Conservation (phyloP, 2,113 vertebrate species). For the Tautogolabrus adspersus region DNA sequence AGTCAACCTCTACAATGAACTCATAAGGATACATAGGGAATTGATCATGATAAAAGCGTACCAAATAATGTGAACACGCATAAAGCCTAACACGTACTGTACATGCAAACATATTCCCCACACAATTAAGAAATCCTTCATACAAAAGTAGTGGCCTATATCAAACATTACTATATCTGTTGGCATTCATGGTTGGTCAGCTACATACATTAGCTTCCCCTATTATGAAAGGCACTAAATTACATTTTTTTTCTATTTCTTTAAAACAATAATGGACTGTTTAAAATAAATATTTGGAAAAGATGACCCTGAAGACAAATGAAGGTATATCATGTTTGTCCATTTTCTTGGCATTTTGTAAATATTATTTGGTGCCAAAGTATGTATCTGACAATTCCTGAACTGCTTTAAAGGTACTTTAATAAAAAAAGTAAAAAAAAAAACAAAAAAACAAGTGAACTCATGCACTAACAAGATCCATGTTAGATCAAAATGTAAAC, state of each 20-base stretch:
- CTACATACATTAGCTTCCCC: neutral
- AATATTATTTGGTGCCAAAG: neutral
- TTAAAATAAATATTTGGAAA: neutral
- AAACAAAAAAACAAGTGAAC: conserved; percentile 3
- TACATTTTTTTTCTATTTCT: neutral
- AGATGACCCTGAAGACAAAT: neutral
- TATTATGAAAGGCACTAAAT: neutral
- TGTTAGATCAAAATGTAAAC: conserved; percentile 41
- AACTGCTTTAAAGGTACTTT: conserved; percentile 1
- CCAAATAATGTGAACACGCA: neutral
- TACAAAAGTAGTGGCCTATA: too few relatives aligned
- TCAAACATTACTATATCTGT: too few relatives aligned
- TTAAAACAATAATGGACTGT: neutral
- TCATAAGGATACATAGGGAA: too few relatives aligned
- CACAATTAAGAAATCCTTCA: neutral
- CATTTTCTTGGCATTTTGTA: too few relatives aligned
- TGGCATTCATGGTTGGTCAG: neutral
- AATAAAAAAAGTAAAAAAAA: neutral
- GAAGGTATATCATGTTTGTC: too few relatives aligned
- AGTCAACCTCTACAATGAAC: too few relatives aligned
- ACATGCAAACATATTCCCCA: conserved; percentile 12
- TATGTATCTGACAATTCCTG: neutral
- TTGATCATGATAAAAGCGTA: neutral
- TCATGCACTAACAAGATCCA: conserved; percentile 16
- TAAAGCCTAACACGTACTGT: neutral